A percentile compares a stretch with the other conserved stretches of the same genome.
Conservation (phyloP, 2,888 invertebrate species). For the Lepidonotus clava region DNA sequence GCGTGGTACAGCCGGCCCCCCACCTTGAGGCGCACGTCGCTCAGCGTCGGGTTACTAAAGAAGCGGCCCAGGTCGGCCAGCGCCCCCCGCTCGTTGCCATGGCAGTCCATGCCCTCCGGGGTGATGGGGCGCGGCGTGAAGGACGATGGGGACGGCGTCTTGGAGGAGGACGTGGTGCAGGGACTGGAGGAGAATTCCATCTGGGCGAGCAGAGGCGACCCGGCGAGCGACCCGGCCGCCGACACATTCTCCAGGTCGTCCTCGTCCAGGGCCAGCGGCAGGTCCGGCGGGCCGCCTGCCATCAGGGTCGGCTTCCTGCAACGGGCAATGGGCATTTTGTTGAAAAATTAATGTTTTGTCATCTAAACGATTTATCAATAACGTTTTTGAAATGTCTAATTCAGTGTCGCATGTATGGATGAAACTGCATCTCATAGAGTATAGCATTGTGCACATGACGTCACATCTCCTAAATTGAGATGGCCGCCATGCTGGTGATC, state of each 20-base stretch:
- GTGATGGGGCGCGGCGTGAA: background rate
- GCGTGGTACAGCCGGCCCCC: slow-evolving; percentile 80
- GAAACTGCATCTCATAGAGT: background rate
- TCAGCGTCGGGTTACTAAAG: slow-evolving; percentile 63
- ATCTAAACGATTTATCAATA: background rate
- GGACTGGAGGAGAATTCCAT: slow-evolving; percentile 43
- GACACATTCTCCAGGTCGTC: background rate
- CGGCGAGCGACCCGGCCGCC: background rate
- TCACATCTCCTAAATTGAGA: no score
- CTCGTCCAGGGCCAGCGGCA: background rate
- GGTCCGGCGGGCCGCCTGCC: slow-evolving; percentile 39
- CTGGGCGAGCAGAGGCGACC: background rate
- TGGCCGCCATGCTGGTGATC: no score
- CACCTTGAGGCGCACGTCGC: slow-evolving; percentile 72
- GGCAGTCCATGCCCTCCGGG: slow-evolving; percentile 57
- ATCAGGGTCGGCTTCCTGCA: background rate
- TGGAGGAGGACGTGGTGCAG: slow-evolving; percentile 47
- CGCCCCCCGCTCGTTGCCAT: slow-evolving; percentile 61
- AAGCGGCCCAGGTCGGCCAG: slow-evolving; percentile 60
- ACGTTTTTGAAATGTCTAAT: no score
- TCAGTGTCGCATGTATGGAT: background rate
- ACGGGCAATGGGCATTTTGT: background rate
- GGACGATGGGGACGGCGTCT: slow-evolving; percentile 42
- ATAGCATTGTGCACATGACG: no score
- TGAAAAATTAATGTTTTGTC: background rate